phyloP scores from a whole-genome alignment of 2,888 invertebrate species.

The Sclerodermus sp. region DNA sequence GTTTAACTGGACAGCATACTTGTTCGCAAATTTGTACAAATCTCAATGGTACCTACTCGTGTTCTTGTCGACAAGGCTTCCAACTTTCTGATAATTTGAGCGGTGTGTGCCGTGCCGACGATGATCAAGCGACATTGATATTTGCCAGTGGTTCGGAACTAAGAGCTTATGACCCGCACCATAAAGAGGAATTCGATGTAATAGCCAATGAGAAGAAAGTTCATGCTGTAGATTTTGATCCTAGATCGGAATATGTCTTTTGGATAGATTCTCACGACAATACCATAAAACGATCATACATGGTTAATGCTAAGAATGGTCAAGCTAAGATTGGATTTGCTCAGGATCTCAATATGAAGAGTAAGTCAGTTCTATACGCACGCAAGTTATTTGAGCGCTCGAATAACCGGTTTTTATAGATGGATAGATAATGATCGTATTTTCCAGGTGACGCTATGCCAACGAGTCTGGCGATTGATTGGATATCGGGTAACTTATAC shows the following conservation, averaged over 20 bases:
- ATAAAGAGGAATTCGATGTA: constrained; percentile 73
- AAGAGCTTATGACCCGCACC: constrained; percentile 69
- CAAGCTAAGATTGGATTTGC: constrained; percentile 80
- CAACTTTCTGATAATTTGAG: constrained; percentile 73
- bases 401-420: no score
- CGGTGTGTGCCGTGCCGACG: constrained; percentile 78
- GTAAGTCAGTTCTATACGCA: no score
- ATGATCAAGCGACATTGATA: constrained; percentile 66
- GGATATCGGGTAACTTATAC: constrained; percentile 90
- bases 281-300: constrained; percentile 88
- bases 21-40: constrained; percentile 95
- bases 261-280: constrained; percentile 94
- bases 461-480: constrained; percentile 89
- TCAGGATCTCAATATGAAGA: constrained; percentile 82
- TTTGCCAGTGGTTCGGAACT: constrained; percentile 88
- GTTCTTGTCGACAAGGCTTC: constrained; percentile 85
- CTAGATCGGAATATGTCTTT: constrained; percentile 80
- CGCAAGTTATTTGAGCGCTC: no score
- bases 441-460: constrained; percentile 74
- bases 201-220: constrained; percentile 86
- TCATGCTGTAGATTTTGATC: constrained; percentile 89
- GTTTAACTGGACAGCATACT: constrained; percentile 76
- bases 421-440: no score
- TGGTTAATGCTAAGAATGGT: constrained; percentile 78
- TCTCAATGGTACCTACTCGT: constrained; percentile 85